phyloP scores from a whole-genome alignment of 2,888 invertebrate genomes.

The Ceratothoa steindachneri region DNA sequence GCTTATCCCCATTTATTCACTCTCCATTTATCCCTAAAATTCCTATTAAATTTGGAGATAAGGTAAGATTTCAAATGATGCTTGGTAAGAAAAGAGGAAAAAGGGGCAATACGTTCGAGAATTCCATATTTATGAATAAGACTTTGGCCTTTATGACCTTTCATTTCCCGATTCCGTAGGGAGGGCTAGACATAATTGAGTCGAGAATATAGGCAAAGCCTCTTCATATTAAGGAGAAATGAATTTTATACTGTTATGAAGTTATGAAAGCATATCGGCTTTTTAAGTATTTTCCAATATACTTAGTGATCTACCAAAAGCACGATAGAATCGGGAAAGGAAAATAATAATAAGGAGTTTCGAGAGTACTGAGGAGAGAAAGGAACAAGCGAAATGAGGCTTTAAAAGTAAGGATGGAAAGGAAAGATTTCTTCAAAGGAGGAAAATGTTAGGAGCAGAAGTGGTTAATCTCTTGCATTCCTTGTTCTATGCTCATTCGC shows the following conservation, averaged over 20 bases:
- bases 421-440: too few relatives aligned
- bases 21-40: background rate
- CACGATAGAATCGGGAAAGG: too few relatives aligned
- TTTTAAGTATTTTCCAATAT: too few relatives aligned
- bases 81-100: background rate
- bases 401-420: too few relatives aligned
- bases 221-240: background rate
- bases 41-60: background rate
- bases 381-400: too few relatives aligned
- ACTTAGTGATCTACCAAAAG: too few relatives aligned
- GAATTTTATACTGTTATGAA: background rate
- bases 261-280: background rate
- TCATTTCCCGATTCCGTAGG: background rate
- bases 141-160: constrained; percentile 1
- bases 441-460: too few relatives aligned
- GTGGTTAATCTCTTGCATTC: too few relatives aligned
- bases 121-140: background rate
- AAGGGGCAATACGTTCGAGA: background rate
- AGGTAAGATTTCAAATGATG: background rate
- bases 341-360: too few relatives aligned
- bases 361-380: too few relatives aligned
- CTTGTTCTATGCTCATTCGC: too few relatives aligned
- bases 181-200: background rate
- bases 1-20: background rate
- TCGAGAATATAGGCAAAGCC: background rate